Evolutionary conservation across 2,797 vertebrate species (phyloP), one percentile per base, ranked within the genome.

Genomic region (Oryzias dopingdopingensis): DNA sequence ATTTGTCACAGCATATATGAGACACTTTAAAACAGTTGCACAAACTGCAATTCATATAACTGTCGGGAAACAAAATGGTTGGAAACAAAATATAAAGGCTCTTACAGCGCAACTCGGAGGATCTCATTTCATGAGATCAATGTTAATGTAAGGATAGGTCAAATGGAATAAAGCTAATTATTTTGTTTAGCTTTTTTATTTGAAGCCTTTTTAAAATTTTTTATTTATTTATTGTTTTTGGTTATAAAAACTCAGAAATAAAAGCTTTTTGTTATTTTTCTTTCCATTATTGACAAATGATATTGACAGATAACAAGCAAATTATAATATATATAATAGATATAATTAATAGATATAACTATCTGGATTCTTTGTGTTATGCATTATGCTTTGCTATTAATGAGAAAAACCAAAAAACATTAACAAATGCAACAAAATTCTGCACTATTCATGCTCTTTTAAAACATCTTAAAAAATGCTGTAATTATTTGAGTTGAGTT

Each of bases 1-100:
- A 65, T 63, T 73, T 54, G 14, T 73, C 58, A 57, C 56, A 51
- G 20, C 46, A 37, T 51, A 61, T 22, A 56, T 4, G 20, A 43
- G 16, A 53, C 18, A 37, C 17, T 5, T 3, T 14, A 16, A 62
- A 63, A 26, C 22, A 43, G 12, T 47, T 32, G 20, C 22, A 24
- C 52, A 24, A 48, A 50, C 20, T 12, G 44, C n/a, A 32, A 26
- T 37, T 37, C 32, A 37, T 3, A 22, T 37, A 37, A 37, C 10
- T 12, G 10, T 37, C 29, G 8, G 29, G 29, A 7, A 22, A 22
- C 20, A 22, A 10, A 7, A 37, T 37, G 10, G 10, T 12, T 37
- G 10, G 12, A 37, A 37, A 37, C 10, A 12, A 37, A 37, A 37
- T 32, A 12, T 37, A n/a, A 42, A 42, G 1, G 2, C 14, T 16